phyloP scores from a whole-genome alignment of 2,797 vertebrate species.

The Eurystomus glaucurus region DNA sequence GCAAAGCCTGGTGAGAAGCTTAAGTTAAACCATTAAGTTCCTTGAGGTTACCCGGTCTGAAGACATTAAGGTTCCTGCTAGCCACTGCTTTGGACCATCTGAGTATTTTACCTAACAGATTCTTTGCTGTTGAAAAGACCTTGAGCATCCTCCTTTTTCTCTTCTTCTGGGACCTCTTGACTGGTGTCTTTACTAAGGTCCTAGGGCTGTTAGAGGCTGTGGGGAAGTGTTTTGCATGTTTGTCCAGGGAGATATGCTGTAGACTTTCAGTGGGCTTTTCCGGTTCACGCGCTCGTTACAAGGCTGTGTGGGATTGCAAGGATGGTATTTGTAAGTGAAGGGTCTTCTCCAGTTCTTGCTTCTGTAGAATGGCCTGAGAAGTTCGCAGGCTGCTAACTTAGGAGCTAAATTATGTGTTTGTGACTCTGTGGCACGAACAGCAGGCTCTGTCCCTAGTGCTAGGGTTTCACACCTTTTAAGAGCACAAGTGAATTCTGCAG shows the following conservation, averaged over 20 bases:
- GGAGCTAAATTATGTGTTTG: neutral
- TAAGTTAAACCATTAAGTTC: neutral
- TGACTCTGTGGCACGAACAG: rapidly evolving
- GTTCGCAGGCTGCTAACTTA: neutral
- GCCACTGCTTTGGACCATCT: neutral
- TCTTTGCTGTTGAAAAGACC: neutral
- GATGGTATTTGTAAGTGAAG: rapidly evolving
- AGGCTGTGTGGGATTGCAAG: neutral
- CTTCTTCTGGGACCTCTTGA: neutral
- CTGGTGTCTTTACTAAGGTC: neutral
- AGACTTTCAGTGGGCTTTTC: neutral
- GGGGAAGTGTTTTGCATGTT: neutral
- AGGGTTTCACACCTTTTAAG: neutral
- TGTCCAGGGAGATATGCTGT: neutral
- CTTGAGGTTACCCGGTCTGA: neutral
- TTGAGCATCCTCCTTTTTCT: neutral
- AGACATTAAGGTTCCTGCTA: rapidly evolving
- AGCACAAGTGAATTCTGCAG: neutral
- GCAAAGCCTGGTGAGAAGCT: neutral
- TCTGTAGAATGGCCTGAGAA: neutral
- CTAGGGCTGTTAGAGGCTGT: neutral
- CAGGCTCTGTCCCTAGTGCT: neutral
- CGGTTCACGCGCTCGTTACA: rapidly evolving
- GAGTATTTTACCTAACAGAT: neutral
- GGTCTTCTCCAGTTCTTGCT: neutral